Base-by-base conservation (phyloP, 2,888 invertebrate genomes). In the Theretra japonica region DNA sequence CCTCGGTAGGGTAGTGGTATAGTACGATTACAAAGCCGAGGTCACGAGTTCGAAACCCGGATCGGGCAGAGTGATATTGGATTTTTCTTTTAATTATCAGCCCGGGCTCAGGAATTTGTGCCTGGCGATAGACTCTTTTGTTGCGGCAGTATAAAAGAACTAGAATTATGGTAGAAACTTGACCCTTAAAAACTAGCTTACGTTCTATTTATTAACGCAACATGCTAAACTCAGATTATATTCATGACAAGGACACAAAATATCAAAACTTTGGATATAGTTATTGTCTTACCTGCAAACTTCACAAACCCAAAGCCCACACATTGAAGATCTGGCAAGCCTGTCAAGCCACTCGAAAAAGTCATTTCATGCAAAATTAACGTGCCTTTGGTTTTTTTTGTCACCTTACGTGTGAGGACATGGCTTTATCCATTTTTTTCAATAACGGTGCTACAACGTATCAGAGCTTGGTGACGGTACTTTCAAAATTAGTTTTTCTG, bases 291-390 rank as follows among this genome's bases (percentile, higher is more conserved):
- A 48, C 33, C 41, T 41, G 41, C 48, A 48, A 41, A 48, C 5
- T 11, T 6, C 23, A 65, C 2, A 48, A 48, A 21, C 62, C 23
- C 23, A 15, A 21, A 65, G 48, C 41, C 48, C 65, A 48, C 65
- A 48, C 23, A 65, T 48, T 48, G 48, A 65, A 48, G 21, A 2
- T 8, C 23, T 21, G 33, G 41, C 23, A 65, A 74, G 68, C 70
- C 53, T 60, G 70, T 68, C 72, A 58, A n/a, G 68, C 48, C 73
- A 70, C 70, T 73, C 73, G 68, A 76, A 78, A 82, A 89, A 90
- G 88, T 91, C 85, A 92, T 91, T 91, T 91, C 92, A 92, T 90
- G 92, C 92, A 86, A 92, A 90, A 90, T 92, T 91, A 90, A 89
- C 83, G 81, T 82, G 83, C 87, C 82, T 84, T 76, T 74, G 6